Evolutionary conservation across 2,888 invertebrate species (phyloP), one percentile per base, ranked within the genome.

Genomic region (Andrena praecox): DNA sequence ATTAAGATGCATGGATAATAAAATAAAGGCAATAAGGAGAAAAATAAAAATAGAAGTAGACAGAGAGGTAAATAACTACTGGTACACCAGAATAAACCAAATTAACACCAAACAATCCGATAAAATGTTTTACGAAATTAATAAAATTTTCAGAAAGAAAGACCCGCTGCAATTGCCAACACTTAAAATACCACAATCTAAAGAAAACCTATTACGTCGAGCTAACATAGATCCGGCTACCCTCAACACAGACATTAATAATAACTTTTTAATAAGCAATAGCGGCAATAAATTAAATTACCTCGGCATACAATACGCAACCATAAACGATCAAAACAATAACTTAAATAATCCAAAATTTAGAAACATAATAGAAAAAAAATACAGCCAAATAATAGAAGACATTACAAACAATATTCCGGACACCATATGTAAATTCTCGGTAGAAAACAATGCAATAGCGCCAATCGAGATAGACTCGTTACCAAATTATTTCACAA

Each of bases 61-160:
- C 12, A 48, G 35, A 64, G 10, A 4, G 1, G 42, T 48, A 12
- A 64, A 64, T 16, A 29, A 59, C 31, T 59, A 64, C 7, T 42
- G 63, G 63, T 20, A 35, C 4, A 20, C 20, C 3, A 63, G 35
- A 63, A 42, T 63, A 16, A 35, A 12, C 2, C 33, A 64, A 5
- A 64, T 64, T n/a, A 64, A 27, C 16, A 4, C 63, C 7, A 48
- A 24, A 3, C 20, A 64, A 48, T 10, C 63, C 1, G 8, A 35
- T 2, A 42, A 16, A 42, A 64, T 64, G 63, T 64, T 42, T 6
- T 27, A 42, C 2, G 48, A 64, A 27, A 64, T 64, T 48, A 64
- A 64, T 2, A 10, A 10, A 2, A 35, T 64, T 0, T 64, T 8
- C 27, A 64, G 63, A 2, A 64, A 35, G 24, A 64, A 64, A 24